Base-by-base conservation (phyloP, 2,888 invertebrate species). In the Catocala nupta region DNA sequence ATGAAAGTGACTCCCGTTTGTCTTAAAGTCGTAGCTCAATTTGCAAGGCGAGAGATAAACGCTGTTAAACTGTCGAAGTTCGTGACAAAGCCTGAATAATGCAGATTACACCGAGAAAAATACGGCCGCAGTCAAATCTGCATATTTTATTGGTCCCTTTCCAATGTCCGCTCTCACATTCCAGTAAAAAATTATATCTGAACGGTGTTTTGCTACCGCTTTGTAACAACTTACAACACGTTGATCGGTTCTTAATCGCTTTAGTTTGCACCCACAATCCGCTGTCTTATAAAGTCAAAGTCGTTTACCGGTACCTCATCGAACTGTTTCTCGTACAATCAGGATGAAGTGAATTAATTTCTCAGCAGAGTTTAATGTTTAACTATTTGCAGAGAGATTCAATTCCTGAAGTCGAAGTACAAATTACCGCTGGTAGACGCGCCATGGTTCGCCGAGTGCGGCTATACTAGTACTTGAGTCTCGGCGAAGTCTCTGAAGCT, bases 31-130 rank as follows among this genome's bases (percentile, higher is more conserved):
- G 93, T 92, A 91, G 93, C 93, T 94, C 93, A 94, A 94, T 94
- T 93, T 94, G 93, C 93, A 92, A 93, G 91, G 91, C 91, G 92
- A 91, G 92, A 93, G 93, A 94, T 94, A 94, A 94, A 93, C 93
- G 93, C 92, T 93, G 93, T 93, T 94, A 93, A 94, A 94, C 93
- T 93, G 93, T 94, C 93, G 93, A 94, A 94, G 92, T 93, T 93
- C 93, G 93, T 93, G 93, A 93, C 93, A 91, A 91, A 92, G 93
- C 91, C 93, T 94, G 93, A 94, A 94, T 94, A 93, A 94, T 94
- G 93, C 92, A 94, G 93, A 94, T 94, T 93, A 94, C 93, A 93
- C 89, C 80, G 90, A 90, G 92, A 94, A 93, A 94, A 94, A 94
- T 93, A 93, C 93, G 92, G 88, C 88, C 92, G 86, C 92, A 91